Percentiles rank a stretch among this genome's conserved stretches.
Evolutionary conservation across 2,888 invertebrate genomes (phyloP).

Genomic region (Cyclophora albipunctata): DNA sequence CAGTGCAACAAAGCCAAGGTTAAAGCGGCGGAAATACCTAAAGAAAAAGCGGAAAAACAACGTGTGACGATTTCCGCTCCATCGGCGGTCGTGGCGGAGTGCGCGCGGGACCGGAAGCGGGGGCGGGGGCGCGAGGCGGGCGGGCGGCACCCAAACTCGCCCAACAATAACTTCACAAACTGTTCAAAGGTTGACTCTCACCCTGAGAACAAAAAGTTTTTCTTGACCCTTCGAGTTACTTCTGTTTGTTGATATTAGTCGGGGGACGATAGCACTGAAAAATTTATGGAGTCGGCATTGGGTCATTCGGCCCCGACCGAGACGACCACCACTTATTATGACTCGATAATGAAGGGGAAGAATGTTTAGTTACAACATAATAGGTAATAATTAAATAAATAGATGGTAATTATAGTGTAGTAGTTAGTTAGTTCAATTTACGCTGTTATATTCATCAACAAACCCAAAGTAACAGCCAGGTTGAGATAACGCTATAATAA

Average conservation of each 20-base stretch:
- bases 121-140: constrained; percentile 22
- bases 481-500: too few species aligned
- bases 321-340: too few species aligned
- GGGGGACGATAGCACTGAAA: constrained; percentile 4
- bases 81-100: constrained; percentile 19
- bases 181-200: constrained; percentile 13
- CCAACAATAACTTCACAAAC: constrained; percentile 17
- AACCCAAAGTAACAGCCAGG: too few species aligned
- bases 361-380: too few species aligned
- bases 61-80: constrained; percentile 30
- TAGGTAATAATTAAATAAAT: too few species aligned
- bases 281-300: not conserved
- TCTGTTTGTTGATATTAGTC: constrained; percentile 6
- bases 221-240: constrained; percentile 11
- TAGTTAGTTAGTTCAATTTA: too few species aligned
- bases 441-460: too few species aligned
- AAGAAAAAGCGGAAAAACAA: constrained; percentile 23
- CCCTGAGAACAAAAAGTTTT: constrained; percentile 10
- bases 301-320: too few species aligned
- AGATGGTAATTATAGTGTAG: too few species aligned
- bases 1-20: constrained; percentile 13
- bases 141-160: constrained; percentile 15
- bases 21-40: constrained; percentile 21
- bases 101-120: constrained; percentile 9
- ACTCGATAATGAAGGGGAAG: too few species aligned